Conservation (phyloP, 2,113 vertebrate species). For the Podarcis cretensis region DNA sequence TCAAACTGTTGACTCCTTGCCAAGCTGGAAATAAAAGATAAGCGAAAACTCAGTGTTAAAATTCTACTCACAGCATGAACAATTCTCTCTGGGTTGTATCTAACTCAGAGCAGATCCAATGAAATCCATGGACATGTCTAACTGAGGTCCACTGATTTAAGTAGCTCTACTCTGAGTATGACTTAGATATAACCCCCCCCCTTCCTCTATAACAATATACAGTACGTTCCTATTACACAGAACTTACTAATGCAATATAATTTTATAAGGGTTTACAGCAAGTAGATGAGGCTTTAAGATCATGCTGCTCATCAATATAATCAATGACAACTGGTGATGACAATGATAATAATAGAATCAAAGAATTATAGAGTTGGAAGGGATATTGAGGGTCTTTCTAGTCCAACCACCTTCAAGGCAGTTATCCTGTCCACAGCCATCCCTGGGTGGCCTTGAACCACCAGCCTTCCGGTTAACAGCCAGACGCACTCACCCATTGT, state of each 20-base stretch:
- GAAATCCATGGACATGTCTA: no score
- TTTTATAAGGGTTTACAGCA: background rate
- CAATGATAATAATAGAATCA: background rate
- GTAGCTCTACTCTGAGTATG: no score
- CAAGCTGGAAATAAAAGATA: slow-evolving; percentile 66
- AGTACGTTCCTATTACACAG: background rate
- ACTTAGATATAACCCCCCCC: background rate
- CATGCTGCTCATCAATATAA: background rate
- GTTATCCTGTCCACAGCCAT: no score
- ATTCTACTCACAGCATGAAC: background rate
- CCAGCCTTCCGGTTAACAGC: no score
- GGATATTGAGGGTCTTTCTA: no score
- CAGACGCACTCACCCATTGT: no score
- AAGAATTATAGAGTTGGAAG: no score
- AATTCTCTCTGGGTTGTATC: no score
- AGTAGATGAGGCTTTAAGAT: background rate
- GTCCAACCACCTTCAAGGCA: no score
- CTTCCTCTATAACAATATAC: background rate
- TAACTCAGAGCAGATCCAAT: no score
- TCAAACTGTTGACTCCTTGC: slow-evolving; percentile 75
- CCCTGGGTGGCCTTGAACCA: no score
- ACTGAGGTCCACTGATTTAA: no score
- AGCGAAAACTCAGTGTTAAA: background rate
- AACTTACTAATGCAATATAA: background rate
- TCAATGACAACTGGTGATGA: background rate